Conservation (phyloP, 2,888 invertebrate genomes). For the Andrena bicolor region DNA sequence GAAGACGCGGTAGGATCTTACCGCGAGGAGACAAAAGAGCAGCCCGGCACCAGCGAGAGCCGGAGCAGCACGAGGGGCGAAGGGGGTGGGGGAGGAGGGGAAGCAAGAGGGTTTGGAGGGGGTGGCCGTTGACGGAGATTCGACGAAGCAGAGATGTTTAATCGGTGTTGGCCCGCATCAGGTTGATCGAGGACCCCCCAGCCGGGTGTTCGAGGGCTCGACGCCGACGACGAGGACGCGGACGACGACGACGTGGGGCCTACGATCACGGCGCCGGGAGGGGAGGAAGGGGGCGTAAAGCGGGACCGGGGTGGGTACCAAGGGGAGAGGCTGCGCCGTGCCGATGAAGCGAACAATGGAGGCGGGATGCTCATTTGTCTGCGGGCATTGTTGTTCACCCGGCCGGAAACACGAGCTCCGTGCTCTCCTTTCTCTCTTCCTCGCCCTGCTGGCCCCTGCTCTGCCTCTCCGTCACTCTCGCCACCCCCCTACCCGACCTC, state of each 20-base stretch:
- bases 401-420: conserved; percentile 83
- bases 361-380: conserved; percentile 85
- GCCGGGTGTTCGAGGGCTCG: conserved; percentile 71
- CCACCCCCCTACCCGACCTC: conserved; percentile 17
- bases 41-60: background rate
- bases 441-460: conserved; percentile 52
- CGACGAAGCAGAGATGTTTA: conserved; percentile 82
- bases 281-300: conserved; percentile 61
- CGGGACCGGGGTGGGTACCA: conserved; percentile 70
- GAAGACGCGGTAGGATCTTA: conserved; percentile 34
- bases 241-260: conserved; percentile 48
- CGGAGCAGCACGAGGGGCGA: background rate
- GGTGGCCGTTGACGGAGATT: conserved; percentile 78
- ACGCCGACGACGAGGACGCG: conserved; percentile 54
- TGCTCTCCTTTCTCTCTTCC: conserved; percentile 73
- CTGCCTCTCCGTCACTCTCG: conserved; percentile 54
- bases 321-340: conserved; percentile 77
- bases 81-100: background rate
- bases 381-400: conserved; percentile 84
- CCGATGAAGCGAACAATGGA: conserved; percentile 84
- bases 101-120: background rate
- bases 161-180: conserved; percentile 84
- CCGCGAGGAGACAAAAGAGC: conserved; percentile 54
- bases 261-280: conserved; percentile 57
- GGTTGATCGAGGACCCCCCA: conserved; percentile 84